These are phyloP conservation scores for Tetranychus urticae DNA, from an alignment of 1,140 invertebrate species.

Conservation along the genomic window DNA sequence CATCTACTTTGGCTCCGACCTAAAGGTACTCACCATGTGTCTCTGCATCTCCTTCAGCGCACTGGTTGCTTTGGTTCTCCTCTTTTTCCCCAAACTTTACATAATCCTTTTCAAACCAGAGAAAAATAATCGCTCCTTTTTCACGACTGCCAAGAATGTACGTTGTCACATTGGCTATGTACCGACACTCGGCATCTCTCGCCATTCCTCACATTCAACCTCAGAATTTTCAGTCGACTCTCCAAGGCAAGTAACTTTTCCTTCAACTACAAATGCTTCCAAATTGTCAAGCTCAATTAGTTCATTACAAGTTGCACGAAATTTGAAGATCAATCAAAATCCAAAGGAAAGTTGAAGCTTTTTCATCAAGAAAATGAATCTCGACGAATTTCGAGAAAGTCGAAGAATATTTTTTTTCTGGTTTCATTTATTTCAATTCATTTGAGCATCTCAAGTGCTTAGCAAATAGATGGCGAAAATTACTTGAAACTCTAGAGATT, in stretches of 20 bases:
- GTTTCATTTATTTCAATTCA: no score
- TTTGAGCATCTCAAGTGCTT: no score
- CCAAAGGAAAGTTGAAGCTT: no score
- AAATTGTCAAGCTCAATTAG: background rate
- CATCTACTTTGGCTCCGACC: slow-evolving; percentile 51
- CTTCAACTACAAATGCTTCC: background rate
- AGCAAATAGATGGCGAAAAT: no score
- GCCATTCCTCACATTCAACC: slow-evolving; percentile 16
- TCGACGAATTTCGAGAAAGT: no score
- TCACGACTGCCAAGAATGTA: slow-evolving; percentile 50
- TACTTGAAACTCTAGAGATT: no score
- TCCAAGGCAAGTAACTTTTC: slow-evolving; percentile 11
- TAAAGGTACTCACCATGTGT: slow-evolving; percentile 40
- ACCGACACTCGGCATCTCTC: slow-evolving; percentile 10
- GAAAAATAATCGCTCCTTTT: slow-evolving; percentile 47
- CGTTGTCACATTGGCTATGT: slow-evolving; percentile 44
- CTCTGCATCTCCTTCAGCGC: slow-evolving; percentile 43
- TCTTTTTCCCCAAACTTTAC: slow-evolving; percentile 55
- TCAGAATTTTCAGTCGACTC: slow-evolving; percentile 16
- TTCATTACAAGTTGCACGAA: no score
- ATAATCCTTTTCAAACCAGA: slow-evolving; percentile 49
- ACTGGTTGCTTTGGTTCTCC: slow-evolving; percentile 42
- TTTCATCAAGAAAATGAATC: no score
- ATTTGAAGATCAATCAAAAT: no score
- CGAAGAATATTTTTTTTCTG: no score